These are phyloP conservation scores for Hypsopygia costalis DNA, from an alignment of 2,888 invertebrate species.

Conservation along the genomic window DNA sequence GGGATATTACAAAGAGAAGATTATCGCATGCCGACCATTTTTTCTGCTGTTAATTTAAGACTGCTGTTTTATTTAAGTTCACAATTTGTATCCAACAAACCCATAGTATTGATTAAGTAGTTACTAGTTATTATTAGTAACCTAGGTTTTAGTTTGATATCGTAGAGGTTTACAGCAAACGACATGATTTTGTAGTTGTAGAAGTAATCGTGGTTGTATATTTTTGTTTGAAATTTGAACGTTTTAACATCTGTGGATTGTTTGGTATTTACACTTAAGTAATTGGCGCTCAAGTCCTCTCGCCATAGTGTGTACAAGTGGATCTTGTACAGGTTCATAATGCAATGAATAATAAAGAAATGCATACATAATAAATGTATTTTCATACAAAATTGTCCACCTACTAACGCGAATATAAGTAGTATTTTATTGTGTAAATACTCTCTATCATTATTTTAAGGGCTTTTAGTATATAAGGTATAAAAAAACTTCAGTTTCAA, in stretches of 20 bases:
- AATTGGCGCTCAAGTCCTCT: too few relatives aligned
- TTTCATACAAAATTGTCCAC: constrained; percentile 13
- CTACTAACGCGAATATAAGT: background rate
- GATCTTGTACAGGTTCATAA: too few relatives aligned
- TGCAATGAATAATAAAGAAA: too few relatives aligned
- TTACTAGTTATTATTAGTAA: constrained; percentile 2
- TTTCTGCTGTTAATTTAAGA: constrained; percentile 36
- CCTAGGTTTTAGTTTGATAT: constrained; percentile 7
- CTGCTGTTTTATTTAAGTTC: constrained; percentile 24
- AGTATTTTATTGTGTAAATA: constrained; percentile 36
- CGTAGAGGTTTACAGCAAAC: background rate
- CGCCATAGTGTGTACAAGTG: too few relatives aligned
- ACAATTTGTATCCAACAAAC: background rate
- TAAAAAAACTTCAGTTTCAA: constrained; percentile 51
- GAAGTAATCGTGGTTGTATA: constrained; percentile 20
- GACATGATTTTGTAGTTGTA: constrained; percentile 12
- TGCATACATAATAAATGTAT: constrained; percentile 3
- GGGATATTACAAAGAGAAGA: too few relatives aligned
- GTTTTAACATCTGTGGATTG: constrained; percentile 3
- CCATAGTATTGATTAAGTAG: background rate
- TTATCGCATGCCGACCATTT: too few relatives aligned
- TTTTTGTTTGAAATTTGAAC: constrained; percentile 8
- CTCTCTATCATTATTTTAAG: constrained; percentile 31
- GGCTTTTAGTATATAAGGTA: constrained; percentile 46
- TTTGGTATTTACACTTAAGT: constrained; percentile 1